phyloP scores from a whole-genome alignment of 1,140 invertebrate genomes.

The Eriocheir sinensis region DNA sequence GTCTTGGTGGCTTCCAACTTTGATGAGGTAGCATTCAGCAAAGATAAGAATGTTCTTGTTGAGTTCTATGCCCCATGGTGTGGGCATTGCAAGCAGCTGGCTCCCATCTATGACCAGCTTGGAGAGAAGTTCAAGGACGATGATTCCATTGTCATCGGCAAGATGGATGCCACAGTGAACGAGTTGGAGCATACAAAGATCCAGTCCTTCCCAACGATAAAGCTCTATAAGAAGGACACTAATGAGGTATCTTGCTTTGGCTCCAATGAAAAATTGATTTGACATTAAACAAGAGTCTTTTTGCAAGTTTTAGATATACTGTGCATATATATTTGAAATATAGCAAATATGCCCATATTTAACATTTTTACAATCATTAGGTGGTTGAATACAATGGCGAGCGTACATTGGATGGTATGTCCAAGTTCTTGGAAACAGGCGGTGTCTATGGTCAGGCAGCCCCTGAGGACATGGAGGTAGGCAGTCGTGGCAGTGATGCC shows the following conservation, averaged over 20 bases:
- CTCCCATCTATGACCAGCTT: constrained; percentile 96
- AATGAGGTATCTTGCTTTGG: constrained; percentile 91
- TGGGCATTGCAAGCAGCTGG: constrained; percentile 96
- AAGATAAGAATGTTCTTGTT: constrained; percentile 96
- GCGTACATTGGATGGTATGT: constrained; percentile 95
- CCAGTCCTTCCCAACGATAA: constrained; percentile 97
- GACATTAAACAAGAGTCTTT: background rate
- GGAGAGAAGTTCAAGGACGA: constrained; percentile 94
- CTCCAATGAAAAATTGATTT: too few species aligned
- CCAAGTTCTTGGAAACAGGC: constrained; percentile 92
- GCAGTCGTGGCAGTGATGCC: constrained; percentile 31
- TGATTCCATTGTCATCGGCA: constrained; percentile 95
- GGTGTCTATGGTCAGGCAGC: constrained; percentile 87
- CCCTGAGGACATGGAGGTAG: constrained; percentile 80
- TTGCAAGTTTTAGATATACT: background rate
- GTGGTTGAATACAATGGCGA: constrained; percentile 96
- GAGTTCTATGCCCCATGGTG: constrained; percentile 99
- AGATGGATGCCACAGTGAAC: constrained; percentile 99
- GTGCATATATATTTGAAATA: background rate
- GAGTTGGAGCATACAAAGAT: constrained; percentile 98
- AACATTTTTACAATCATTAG: constrained; percentile 81
- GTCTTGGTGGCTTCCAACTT: constrained; percentile 97
- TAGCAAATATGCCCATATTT: background rate
- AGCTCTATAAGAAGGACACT: constrained; percentile 95
- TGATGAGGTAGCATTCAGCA: constrained; percentile 94